Evolutionary conservation across 2,797 vertebrate genomes (phyloP).

Genomic region (Poecilia gillii): DNA sequence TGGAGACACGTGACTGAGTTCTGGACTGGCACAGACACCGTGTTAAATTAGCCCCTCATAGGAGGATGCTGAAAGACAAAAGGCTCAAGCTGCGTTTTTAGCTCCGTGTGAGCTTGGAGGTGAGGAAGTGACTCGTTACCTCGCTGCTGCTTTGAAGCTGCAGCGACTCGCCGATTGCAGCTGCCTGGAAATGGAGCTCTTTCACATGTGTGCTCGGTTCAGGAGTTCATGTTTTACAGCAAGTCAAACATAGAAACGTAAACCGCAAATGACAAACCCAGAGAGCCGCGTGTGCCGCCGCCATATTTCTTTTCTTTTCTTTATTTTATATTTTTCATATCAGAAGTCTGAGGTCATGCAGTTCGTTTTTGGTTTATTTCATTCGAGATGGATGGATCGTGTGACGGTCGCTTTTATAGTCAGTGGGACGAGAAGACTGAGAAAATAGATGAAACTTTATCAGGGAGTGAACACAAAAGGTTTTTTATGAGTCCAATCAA

Average conservation of each 20-base stretch:
- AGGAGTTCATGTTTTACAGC: conserved; percentile 57
- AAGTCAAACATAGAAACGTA: conserved; percentile 55
- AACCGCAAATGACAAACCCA: conserved; percentile 63
- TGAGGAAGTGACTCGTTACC: conserved; percentile 1
- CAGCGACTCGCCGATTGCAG: conserved; percentile 15
- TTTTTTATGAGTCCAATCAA: not conserved
- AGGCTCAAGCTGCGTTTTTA: not conserved
- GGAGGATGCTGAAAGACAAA: conserved; percentile 5
- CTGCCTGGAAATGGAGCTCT: conserved; percentile 27
- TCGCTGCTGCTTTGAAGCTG: not conserved
- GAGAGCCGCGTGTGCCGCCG: not conserved
- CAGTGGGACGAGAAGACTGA: conserved; percentile 1
- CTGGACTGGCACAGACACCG: not conserved
- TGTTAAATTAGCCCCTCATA: not conserved
- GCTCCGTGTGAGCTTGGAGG: not conserved
- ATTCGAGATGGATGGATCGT: conserved; percentile 8
- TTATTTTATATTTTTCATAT: conserved; percentile 2
- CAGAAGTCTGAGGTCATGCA: conserved; percentile 22
- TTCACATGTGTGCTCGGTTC: conserved; percentile 57
- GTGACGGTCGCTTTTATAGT: not conserved
- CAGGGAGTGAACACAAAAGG: not conserved
- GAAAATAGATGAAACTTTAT: not conserved
- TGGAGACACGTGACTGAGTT: not conserved
- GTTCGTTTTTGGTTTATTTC: conserved; percentile 37
- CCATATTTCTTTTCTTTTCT: not conserved